Base-by-base conservation (phyloP, 2,888 invertebrate genomes). In the Stenolophus ochropezus region DNA sequence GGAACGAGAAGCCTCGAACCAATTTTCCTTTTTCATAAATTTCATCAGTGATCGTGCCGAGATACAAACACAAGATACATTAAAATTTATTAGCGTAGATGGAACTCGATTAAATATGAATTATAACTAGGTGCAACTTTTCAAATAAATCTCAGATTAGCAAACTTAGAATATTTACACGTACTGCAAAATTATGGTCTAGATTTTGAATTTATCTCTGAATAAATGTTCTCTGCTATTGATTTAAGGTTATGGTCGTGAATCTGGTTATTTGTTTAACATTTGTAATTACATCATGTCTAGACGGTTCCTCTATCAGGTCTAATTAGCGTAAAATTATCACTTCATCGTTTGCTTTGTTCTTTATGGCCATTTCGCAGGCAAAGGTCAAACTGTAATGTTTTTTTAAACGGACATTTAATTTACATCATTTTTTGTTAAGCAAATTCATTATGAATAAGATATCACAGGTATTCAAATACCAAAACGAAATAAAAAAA, bases 81-180 rank as follows among this genome's bases (percentile, higher is more conserved):
- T 61, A 61, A 61, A 51, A 61, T 61, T 61, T 61, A 61, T 61
- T 61, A 61, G 61, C 25, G 21, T 61, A 61, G 25, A 61, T 61
- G 61, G n/a, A n/a, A 25, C 61, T 11, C 61, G 61, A 61, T 61
- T 61, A 61, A 61, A 61, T 61, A 4, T 61, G 61, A 61, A 14
- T 61, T 61, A 61, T 61, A 11, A 23, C 61, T 25, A n/a, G 61
- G 20, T 61, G 25, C 61, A 77, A 77, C 76, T 77, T 77, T 58
- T 61, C 76, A 58, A 58, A 77, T 77, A 77, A 77, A 77, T 77
- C 61, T 77, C 58, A 42, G 58, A 77, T 77, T 77, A 77, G 61
- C 61, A 61, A 61, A 61, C 61, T 61, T 61, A 61, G 61, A 61
- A 61, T 61, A 61, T 61, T 61, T 61, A 27, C 61, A 61, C 61